These are phyloP conservation scores for Catharus ustulatus DNA, from an alignment of 2,797 vertebrate species.

Conservation along the genomic window DNA sequence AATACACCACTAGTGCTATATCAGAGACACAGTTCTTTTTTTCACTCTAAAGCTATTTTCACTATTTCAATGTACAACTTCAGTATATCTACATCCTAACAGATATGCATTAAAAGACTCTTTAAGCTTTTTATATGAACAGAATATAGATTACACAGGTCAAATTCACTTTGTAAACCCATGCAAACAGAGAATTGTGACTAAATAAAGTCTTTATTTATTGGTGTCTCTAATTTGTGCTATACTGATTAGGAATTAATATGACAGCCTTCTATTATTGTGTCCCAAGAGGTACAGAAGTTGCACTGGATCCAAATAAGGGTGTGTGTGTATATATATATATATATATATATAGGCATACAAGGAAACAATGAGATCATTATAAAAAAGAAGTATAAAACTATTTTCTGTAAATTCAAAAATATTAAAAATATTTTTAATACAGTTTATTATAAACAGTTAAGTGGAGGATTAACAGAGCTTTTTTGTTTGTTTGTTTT, in stretches of 20 bases:
- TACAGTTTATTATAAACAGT: not conserved
- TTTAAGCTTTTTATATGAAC: not conserved
- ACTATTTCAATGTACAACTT: not conserved
- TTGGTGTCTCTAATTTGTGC: not conserved
- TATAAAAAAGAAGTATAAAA: not conserved
- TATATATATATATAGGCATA: not conserved
- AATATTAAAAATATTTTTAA: not conserved
- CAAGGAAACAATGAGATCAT: not conserved
- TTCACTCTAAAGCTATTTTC: not conserved
- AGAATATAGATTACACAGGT: not conserved
- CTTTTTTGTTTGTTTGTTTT: accelerated
- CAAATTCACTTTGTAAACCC: not conserved
- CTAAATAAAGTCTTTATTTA: not conserved
- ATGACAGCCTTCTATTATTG: not conserved
- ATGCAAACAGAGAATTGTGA: not conserved
- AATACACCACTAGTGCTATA: not conserved
- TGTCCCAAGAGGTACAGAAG: not conserved
- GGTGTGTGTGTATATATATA: not conserved
- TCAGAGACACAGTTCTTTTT: not conserved
- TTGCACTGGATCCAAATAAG: not conserved
- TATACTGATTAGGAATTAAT: not conserved
- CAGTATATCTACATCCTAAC: not conserved
- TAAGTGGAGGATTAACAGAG: not conserved
- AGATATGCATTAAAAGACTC: not conserved
- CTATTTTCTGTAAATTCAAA: not conserved